These are phyloP conservation scores for Stenurella melanura DNA, from an alignment of 2,888 invertebrate genomes.

Conservation along the genomic window DNA sequence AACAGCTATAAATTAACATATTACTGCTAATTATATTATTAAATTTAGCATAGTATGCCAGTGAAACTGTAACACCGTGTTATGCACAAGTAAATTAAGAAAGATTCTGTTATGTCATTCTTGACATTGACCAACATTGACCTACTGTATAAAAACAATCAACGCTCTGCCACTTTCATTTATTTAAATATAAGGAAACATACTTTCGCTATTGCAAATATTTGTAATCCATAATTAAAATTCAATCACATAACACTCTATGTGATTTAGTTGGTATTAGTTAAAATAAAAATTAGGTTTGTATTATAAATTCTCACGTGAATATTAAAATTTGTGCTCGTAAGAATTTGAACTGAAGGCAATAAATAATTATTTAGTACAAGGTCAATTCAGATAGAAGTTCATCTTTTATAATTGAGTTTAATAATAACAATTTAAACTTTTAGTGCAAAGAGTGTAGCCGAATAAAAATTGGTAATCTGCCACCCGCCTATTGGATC, in stretches of 20 bases:
- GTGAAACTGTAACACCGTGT: not conserved
- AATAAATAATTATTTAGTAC: not conserved
- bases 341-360: not conserved
- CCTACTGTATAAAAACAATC: constrained; percentile 8
- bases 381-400: not conserved
- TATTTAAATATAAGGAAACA: constrained; percentile 24
- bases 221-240: constrained; percentile 5
- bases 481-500: no score
- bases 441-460: no score
- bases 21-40: not conserved
- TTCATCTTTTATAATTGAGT: not conserved
- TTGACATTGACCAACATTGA: constrained; percentile 41
- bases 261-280: not conserved
- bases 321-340: not conserved
- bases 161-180: constrained; percentile 19
- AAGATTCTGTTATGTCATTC: constrained; percentile 28
- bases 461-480: no score
- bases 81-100: not conserved
- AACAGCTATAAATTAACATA: not conserved
- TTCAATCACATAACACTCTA: constrained; percentile 9
- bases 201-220: constrained; percentile 34
- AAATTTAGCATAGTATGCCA: not conserved
- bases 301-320: not conserved
- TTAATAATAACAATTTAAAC: no score
- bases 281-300: not conserved